phyloP scores from a whole-genome alignment of 2,113 vertebrate genomes.

The Sisor rabdophorus region DNA sequence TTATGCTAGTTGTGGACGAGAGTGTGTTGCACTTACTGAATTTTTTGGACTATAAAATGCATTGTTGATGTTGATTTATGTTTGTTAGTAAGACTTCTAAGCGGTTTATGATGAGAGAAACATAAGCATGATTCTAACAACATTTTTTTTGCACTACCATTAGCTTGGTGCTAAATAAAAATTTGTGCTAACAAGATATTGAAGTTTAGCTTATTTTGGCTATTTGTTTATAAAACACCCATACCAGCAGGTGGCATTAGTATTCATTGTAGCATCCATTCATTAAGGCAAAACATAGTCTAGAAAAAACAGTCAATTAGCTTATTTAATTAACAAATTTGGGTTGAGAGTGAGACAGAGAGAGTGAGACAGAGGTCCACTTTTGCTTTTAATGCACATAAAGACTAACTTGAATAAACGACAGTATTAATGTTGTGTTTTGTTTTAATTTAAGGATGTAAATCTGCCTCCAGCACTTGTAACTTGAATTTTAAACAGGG shows the following conservation, averaged over 20 bases:
- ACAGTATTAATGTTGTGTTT: conserved; percentile 7
- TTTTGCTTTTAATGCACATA: conserved; percentile 5
- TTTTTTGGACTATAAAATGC: not conserved
- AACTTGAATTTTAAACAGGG: conserved; percentile 2
- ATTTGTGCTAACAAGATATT: not conserved
- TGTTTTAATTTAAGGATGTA: not conserved
- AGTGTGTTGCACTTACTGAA: not conserved
- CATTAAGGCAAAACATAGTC: not conserved
- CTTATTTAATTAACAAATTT: not conserved
- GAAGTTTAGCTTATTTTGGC: no score
- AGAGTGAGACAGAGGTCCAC: not conserved
- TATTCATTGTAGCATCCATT: not conserved
- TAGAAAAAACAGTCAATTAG: conserved; percentile 1
- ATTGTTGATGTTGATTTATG: not conserved
- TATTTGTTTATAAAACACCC: not conserved
- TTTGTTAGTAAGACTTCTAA: not conserved
- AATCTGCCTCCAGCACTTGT: conserved; percentile 1
- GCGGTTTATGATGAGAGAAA: not conserved
- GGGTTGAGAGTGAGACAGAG: not conserved
- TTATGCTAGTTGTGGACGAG: not conserved
- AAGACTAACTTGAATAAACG: not conserved
- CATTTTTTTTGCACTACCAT: conserved; percentile 10
- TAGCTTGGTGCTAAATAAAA: conserved; percentile 24
- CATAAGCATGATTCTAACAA: not conserved
- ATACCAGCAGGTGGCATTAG: conserved; percentile 15